Evolutionary conservation across 2,113 vertebrate genomes (phyloP), one percentile per base, ranked within the genome.

Genomic region (Ammodramus savannarum): DNA sequence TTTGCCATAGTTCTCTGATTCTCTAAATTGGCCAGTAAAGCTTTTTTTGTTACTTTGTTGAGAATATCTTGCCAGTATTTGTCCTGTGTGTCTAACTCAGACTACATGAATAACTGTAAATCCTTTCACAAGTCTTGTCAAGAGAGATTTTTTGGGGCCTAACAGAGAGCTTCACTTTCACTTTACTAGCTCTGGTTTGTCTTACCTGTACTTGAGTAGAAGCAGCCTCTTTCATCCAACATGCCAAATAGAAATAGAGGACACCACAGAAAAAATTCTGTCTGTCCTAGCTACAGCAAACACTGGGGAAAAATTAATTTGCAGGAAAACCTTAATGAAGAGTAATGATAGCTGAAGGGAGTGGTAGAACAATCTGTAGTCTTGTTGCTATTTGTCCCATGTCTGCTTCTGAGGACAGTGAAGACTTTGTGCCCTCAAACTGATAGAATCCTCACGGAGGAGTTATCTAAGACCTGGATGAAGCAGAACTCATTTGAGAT

Each of bases 361-460:
- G 39, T 7, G 6, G 46, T 22, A 61, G 31, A 66, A 32, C 21
- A 44, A 51, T 22, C 20, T 55, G 32, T 43, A 31, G 11, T 46
- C 25, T 27, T 1, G 1, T 44, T 13, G 8, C 6, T 39, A 0
- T 39, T 52, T 71, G 16, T 44, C 4, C 13, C 8, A 4, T 9
- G 22, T 54, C 43, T 3, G 0, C 41, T 72, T 62, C 43, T 63
- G 71, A 46, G 23, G 51, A 12, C 0, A 0, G 3, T 34, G 59
- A 21, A 32, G 36, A 16, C 9, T n/a, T 41, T 63, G 6, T 72
- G 6, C 7, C 36, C 26, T 29, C 7, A 57, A 25, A 43, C 16
- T 17, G 10, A 43, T 46, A 18, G n/a, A 62, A 6, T 14, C 41
- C 12, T 23, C 26, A 31, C 26, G 36, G 18, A 61, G 29, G 15